These are phyloP conservation scores for Argyra leucocephala DNA, from an alignment of 2,888 invertebrate species.

Conservation along the genomic window DNA sequence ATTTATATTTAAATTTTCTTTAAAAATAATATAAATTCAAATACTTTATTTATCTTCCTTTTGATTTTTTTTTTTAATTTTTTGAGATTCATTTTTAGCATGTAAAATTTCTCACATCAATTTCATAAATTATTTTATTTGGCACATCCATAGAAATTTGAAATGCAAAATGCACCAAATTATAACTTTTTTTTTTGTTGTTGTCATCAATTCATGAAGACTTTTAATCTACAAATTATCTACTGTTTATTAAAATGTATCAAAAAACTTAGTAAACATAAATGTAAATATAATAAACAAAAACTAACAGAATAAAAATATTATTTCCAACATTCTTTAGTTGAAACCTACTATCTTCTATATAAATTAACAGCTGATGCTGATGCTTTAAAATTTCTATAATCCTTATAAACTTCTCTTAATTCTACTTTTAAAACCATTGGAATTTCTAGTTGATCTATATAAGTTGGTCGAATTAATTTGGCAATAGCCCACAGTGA, in stretches of 20 bases:
- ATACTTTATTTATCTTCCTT: too few species aligned
- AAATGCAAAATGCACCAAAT: not conserved
- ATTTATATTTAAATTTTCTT: too few species aligned
- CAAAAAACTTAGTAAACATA: too few species aligned
- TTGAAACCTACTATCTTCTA: conserved; percentile 3
- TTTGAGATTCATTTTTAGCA: too few species aligned
- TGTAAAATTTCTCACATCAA: too few species aligned
- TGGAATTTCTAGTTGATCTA: not conserved
- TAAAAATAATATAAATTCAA: too few species aligned
- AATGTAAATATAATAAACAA: too few species aligned
- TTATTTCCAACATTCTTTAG: not conserved
- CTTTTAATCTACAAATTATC: not conserved
- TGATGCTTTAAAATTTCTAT: conserved; percentile 2
- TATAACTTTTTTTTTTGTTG: not conserved
- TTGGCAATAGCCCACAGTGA: conserved; percentile 29
- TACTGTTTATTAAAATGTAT: not conserved
- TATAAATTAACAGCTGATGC: not conserved
- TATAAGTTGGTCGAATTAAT: not conserved
- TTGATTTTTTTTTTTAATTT: too few species aligned
- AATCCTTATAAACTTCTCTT: not conserved
- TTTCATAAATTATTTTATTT: too few species aligned
- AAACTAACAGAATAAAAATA: not conserved
- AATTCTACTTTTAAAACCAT: not conserved
- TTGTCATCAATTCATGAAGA: not conserved
- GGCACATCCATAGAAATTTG: too few species aligned